Evolutionary conservation across 1,140 invertebrate species (phyloP).

Genomic region (Hyposmocoma kahamanoa): DNA sequence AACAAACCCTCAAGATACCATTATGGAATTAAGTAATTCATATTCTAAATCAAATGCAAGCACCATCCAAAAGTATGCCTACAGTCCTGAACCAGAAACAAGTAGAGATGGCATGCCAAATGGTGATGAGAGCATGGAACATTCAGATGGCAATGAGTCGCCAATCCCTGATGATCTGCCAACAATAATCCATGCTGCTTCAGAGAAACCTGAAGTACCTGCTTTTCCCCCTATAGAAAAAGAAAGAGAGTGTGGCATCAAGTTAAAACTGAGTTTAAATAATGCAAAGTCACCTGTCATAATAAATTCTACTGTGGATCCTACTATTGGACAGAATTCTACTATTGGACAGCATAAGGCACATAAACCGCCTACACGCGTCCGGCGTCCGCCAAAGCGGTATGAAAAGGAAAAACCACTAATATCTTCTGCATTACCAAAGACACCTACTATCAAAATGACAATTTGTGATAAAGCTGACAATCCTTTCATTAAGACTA

Average conservation of each 20-base stretch:
- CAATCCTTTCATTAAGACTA: constrained; percentile 64
- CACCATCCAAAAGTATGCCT: constrained; percentile 22
- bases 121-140: constrained; percentile 49
- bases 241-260: constrained; percentile 54
- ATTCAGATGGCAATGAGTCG: constrained; percentile 46
- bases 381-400: constrained; percentile 63
- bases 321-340: constrained; percentile 55
- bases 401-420: constrained; percentile 52
- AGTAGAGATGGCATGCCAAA: constrained; percentile 29
- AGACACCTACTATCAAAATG: constrained; percentile 59
- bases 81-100: constrained; percentile 17
- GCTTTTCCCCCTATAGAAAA: constrained; percentile 29
- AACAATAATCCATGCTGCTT: constrained; percentile 18
- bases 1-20: constrained; percentile 37
- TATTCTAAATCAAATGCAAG: constrained; percentile 22
- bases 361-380: constrained; percentile 56
- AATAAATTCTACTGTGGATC: constrained; percentile 66
- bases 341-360: constrained; percentile 49
- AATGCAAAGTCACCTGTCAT: constrained; percentile 65
- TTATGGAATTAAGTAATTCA: constrained; percentile 34
- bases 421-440: constrained; percentile 25
- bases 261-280: constrained; percentile 62
- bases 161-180: constrained; percentile 28
- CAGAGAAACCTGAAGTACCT: constrained; percentile 30
- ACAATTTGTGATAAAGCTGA: constrained; percentile 68